Conservation (phyloP, 2,113 vertebrate genomes). For the Tragelaphus buxtoni region DNA sequence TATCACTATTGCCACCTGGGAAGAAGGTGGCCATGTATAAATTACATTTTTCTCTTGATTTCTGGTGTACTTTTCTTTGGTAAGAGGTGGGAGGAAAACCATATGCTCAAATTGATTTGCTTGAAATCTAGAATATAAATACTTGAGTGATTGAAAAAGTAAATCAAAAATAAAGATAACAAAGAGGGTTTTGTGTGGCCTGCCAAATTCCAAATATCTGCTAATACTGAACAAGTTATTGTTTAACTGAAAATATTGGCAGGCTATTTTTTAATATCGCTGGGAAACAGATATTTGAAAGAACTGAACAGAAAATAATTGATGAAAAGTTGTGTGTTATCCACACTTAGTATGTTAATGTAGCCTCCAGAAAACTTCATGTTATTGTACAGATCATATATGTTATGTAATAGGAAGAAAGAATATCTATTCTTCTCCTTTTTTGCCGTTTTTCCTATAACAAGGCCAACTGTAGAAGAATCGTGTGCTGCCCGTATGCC, state of each 20-base stretch:
- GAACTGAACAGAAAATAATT: neutral
- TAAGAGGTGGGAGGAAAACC: neutral
- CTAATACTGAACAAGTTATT: neutral
- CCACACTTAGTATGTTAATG: neutral
- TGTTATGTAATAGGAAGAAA: conserved; percentile 16
- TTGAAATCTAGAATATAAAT: neutral
- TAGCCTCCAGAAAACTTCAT: conserved; percentile 23
- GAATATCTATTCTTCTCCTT: neutral
- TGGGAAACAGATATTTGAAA: neutral
- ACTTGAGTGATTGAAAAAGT: neutral
- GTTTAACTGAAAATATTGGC: neutral
- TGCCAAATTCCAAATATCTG: neutral
- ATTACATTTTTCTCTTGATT: neutral
- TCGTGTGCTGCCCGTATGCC: conserved; percentile 68
- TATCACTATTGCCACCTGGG: neutral
- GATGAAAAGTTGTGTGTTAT: neutral
- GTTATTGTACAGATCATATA: neutral
- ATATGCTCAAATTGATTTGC: neutral
- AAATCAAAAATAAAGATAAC: neutral
- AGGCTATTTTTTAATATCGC: neutral
- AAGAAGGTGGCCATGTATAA: neutral
- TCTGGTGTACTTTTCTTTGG: neutral
- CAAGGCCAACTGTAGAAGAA: conserved; percentile 78
- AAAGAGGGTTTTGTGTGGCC: neutral
- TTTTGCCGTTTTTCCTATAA: conserved; percentile 63